phyloP scores from a whole-genome alignment of 1,140 invertebrate species.

The Pseudobourletiella spinata region DNA sequence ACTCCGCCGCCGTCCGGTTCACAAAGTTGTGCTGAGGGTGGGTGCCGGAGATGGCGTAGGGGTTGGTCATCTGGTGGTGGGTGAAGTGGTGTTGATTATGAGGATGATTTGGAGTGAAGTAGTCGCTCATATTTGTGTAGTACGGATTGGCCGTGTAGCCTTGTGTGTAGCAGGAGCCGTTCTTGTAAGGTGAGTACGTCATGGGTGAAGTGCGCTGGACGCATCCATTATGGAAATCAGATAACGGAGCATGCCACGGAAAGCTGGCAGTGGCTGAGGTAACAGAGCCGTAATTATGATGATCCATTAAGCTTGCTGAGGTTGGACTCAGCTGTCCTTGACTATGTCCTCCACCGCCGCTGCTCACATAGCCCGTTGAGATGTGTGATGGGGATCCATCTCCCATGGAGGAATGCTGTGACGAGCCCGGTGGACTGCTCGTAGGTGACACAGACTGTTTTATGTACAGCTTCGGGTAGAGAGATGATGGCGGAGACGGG shows the following conservation, averaged over 20 bases:
- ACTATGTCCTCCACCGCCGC: constrained; percentile 19
- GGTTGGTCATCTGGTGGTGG: constrained; percentile 34
- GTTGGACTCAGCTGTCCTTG: constrained; percentile 32
- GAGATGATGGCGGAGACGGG: constrained; percentile 20
- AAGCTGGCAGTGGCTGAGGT: constrained; percentile 26
- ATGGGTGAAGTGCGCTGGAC: constrained; percentile 32
- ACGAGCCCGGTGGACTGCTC: constrained; percentile 24
- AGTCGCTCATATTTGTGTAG: constrained; percentile 29
- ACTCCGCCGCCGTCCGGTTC: constrained; percentile 18
- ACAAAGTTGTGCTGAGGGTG: constrained; percentile 26
- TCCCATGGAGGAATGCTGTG: constrained; percentile 27
- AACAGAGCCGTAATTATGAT: constrained; percentile 30
- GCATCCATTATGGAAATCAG: constrained; percentile 30
- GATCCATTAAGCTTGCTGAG: constrained; percentile 20
- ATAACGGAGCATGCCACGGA: constrained; percentile 32
- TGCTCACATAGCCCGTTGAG: constrained; percentile 14
- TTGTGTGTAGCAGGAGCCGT: constrained; percentile 21
- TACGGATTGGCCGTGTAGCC: constrained; percentile 22
- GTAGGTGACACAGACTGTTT: constrained; percentile 29
- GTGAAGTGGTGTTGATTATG: constrained; percentile 7
- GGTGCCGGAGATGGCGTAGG: constrained; percentile 27
- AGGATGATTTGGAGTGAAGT: constrained; percentile 25
- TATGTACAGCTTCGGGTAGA: constrained; percentile 23
- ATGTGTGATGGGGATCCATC: constrained; percentile 32
- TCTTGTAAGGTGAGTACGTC: constrained; percentile 23